Conservation (phyloP, 2,888 invertebrate genomes). For the Deilephila elpenor region DNA sequence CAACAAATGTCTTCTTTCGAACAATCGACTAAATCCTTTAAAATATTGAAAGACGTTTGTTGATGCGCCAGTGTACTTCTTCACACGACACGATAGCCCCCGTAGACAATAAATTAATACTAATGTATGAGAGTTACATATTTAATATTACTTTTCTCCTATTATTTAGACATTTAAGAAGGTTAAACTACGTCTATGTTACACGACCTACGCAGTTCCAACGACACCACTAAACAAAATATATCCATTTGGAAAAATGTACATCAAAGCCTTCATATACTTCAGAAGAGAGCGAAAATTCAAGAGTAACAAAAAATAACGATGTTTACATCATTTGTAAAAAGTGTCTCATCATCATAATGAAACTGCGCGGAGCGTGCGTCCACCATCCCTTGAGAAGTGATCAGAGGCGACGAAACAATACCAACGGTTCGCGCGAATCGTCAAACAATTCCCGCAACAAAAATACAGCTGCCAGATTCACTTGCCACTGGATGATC, state of each 20-base stretch:
- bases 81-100: neutral
- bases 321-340: constrained; percentile 14
- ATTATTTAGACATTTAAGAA: constrained; percentile 56
- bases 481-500: constrained; percentile 21
- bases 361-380: constrained; percentile 14
- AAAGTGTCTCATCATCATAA: neutral
- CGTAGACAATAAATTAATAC: constrained; percentile 45
- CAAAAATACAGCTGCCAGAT: constrained; percentile 26
- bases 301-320: constrained; percentile 20
- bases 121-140: constrained; percentile 50
- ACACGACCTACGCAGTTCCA: constrained; percentile 52
- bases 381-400: constrained; percentile 17
- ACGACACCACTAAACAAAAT: neutral
- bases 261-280: constrained; percentile 15
- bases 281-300: constrained; percentile 25
- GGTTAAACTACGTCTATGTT: constrained; percentile 46
- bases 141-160: constrained; percentile 53
- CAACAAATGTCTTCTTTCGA: neutral
- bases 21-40: neutral
- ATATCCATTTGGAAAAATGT: constrained; percentile 7
- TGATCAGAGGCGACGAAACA: constrained; percentile 12
- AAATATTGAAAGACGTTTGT: constrained; percentile 5
- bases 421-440: neutral
- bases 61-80: neutral
- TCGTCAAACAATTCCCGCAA: constrained; percentile 7